A percentile compares a stretch with the other conserved stretches of the same genome.
Conservation (phyloP, 1,140 invertebrate species). For the Chironomus striatipennis region DNA sequence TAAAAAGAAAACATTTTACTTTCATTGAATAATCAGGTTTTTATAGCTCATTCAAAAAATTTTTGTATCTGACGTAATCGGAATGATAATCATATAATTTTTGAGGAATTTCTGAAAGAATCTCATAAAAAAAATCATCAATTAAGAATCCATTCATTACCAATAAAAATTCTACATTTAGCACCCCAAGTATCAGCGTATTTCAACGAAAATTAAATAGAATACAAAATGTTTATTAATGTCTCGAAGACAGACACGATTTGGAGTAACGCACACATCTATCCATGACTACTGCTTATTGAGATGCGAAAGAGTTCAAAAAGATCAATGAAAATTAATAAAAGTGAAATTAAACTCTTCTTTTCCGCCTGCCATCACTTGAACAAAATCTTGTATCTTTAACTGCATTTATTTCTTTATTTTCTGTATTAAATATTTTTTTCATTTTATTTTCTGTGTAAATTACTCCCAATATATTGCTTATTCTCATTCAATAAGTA, state of each 20-base stretch:
- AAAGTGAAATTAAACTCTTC: constrained; percentile 21
- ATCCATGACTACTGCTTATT: background rate
- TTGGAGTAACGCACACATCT: background rate
- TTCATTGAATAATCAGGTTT: no score
- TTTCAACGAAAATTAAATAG: background rate
- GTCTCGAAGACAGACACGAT: background rate
- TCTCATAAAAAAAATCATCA: no score
- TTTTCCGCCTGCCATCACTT: background rate
- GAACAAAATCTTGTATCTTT: background rate
- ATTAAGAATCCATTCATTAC: no score
- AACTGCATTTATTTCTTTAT: background rate
- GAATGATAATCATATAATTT: no score
- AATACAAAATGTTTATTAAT: background rate
- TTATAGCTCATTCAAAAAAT: no score
- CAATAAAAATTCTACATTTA: no score
- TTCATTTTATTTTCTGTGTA: background rate
- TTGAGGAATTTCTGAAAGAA: no score
- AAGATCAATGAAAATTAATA: constrained; percentile 20
- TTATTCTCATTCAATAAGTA: background rate
- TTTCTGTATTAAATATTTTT: no score
- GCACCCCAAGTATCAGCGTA: no score
- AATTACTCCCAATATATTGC: background rate
- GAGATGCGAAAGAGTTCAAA: constrained; percentile 13
- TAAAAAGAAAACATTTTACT: no score
- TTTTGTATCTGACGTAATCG: no score